These are phyloP conservation scores for Ectropis grisescens DNA, from an alignment of 1,140 invertebrate genomes.

Conservation along the genomic window DNA sequence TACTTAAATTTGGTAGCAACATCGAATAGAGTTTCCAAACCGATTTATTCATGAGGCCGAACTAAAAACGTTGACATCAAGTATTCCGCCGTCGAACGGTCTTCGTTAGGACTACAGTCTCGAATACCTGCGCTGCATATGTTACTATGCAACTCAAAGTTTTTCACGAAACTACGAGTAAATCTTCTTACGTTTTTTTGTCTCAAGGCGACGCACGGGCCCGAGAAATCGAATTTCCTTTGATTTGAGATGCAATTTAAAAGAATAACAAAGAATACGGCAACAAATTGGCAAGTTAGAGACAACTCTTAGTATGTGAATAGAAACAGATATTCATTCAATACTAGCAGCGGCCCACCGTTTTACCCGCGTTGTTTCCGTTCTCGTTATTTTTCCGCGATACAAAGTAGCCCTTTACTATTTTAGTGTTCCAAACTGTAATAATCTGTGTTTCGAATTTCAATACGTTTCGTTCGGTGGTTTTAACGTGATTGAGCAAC, in stretches of 20 bases:
- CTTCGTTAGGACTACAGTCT: constrained; percentile 47
- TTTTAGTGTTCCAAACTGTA: too few relatives aligned
- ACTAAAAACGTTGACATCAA: constrained; percentile 46
- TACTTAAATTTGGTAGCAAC: too few relatives aligned
- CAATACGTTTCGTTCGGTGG: too few relatives aligned
- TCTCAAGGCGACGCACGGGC: constrained; percentile 49
- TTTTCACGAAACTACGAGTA: constrained; percentile 54
- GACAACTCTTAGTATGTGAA: constrained; percentile 5
- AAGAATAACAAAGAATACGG: constrained; percentile 34
- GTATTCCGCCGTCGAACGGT: constrained; percentile 44
- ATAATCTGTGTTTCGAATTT: too few relatives aligned
- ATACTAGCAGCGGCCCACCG: too few relatives aligned
- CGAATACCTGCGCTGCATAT: constrained; percentile 62
- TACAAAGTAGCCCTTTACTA: too few relatives aligned
- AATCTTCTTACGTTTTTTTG: constrained; percentile 55
- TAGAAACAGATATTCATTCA: background rate
- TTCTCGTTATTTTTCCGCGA: too few relatives aligned
- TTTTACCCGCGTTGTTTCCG: too few relatives aligned
- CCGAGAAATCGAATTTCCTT: constrained; percentile 57
- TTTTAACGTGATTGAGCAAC: too few relatives aligned
- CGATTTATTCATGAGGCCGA: constrained; percentile 18
- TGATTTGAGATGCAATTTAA: constrained; percentile 42
- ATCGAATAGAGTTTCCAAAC: too few relatives aligned
- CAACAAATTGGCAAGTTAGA: too few relatives aligned
- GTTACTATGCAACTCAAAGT: constrained; percentile 35